Base-by-base conservation (phyloP, 2,888 invertebrate species). In the Phyto melanocephala region DNA sequence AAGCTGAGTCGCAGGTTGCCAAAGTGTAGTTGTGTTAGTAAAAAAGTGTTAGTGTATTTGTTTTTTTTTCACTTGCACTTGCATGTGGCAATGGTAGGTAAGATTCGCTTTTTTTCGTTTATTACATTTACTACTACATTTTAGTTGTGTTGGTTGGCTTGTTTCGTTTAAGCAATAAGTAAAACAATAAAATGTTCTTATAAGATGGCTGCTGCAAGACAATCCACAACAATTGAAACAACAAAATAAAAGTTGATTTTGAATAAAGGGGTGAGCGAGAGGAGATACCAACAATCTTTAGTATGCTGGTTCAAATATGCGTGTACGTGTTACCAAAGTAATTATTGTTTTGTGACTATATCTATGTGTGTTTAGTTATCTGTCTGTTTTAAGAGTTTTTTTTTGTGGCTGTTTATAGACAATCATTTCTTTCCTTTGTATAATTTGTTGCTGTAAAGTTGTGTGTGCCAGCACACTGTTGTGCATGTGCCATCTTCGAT, bases 401-500 rank as follows among this genome's bases (percentile, higher is more conserved):
- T 15, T 22, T 28, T 76, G 47, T 15, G 37, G 65, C 22, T 40
- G 28, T 63, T 54, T 56, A 47, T 35, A 50, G 47, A 47, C 42
- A 72, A 72, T 62, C 54, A 54, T 54, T 10, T 33, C 63, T 42
- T 20, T 13, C 3, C 11, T 15, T 28, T 40, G 11, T 50, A 15
- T 52, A 60, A 65, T 67, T 52, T 74, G 58, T 52, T 71, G 22
- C 17, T 50, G 15, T 40, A 20, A 35, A 7, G 13, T 24, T 58
- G 42, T 63, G 28, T 54, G 63, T 47, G 17, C 54, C 8, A 33
- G 60, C 35, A 45, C 15, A 52, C 22, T 22, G 40, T 65, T 40
- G 74, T 77, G 62, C 81, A 81, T 81, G 81, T 81, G 81, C 81
- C 78, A 81, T 78, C 81, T 78, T 70, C 50, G 81, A 82, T 82